Base-by-base conservation (phyloP, 2,888 invertebrate species). In the Holacanthella duospinosa region DNA sequence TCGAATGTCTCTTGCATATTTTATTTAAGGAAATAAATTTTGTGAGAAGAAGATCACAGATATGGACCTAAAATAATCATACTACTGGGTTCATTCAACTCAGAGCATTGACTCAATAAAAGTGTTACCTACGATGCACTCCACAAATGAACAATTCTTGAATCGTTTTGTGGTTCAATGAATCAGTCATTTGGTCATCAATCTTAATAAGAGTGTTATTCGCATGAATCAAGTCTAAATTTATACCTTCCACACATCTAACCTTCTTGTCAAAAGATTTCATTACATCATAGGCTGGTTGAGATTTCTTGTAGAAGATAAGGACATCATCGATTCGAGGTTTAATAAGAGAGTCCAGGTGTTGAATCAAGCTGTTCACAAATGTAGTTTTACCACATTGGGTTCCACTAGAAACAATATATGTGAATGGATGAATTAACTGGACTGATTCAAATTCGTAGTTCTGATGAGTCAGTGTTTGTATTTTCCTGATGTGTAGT, bases 121-220 rank as follows among this genome's bases (percentile, higher is more conserved):
- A n/a, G 6, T 16, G 16, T 48, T n/a, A 48, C 48, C 21, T 48
- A 21, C 64, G 66, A 59, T 66, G 66, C 0, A 57, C 29, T 12
- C 62, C 44, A 12, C 53, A 44, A 19, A 53, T 64, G 29, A 62
- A 64, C 16, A 64, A n/a, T 36, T 36, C 36, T 36, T 36, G 36
- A 36, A 36, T 36, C 36, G 36, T 36, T 36, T 25, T 60, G 36
- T 60, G 62, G 60, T 25, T 60, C 36, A 25, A 59, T 26, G 1
- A 60, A 6, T 3, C 36, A 9, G 26, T 27, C 62, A 66, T 66
- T 53, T 59, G 59, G 56, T 66, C 66, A 28, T 66, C 48, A 4
- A 48, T 48, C 4, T 16, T 48, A 4, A 48, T 4, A 4, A 48
- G n/a, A 9, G 48, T 48, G n/a, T 54, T 27, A 2, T 43, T 28